Conservation (phyloP, 2,113 vertebrate genomes). For the Spermophilus dauricus region DNA sequence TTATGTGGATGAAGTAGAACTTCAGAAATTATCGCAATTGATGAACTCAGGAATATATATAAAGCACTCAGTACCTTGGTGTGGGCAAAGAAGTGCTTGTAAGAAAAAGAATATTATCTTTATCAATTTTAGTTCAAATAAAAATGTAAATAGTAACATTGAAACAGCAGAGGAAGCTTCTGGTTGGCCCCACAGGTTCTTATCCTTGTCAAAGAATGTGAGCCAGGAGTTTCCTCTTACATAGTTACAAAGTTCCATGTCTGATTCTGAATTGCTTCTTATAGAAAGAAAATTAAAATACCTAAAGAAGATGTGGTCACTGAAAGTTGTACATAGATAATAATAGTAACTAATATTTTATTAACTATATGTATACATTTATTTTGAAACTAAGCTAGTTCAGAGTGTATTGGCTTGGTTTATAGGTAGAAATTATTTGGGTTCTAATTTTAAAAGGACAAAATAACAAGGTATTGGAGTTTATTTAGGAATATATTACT, state of each 20-base stretch:
- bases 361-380: neutral
- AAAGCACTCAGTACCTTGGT: neutral
- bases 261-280: conserved; percentile 52
- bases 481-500: conserved; percentile 81
- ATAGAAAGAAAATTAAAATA: conserved; percentile 48
- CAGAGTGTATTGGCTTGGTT: conserved; percentile 20
- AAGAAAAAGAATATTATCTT: neutral
- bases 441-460: conserved; percentile 79
- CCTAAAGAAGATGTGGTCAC: neutral
- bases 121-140: conserved; percentile 14
- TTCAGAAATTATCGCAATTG: neutral
- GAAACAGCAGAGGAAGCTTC: neutral
- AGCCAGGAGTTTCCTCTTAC: neutral
- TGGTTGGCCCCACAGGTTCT: neutral
- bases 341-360: conserved; percentile 45
- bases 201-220: neutral
- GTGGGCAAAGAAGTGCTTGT: neutral
- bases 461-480: conserved; percentile 68
- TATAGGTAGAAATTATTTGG: conserved; percentile 37
- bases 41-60: neutral
- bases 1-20: conserved; percentile 1
- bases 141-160: neutral
- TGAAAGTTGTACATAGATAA: neutral
- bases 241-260: neutral
- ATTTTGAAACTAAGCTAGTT: conserved; percentile 32